phyloP scores from a whole-genome alignment of 1,140 invertebrate species.

The Brachystomella parvula region DNA sequence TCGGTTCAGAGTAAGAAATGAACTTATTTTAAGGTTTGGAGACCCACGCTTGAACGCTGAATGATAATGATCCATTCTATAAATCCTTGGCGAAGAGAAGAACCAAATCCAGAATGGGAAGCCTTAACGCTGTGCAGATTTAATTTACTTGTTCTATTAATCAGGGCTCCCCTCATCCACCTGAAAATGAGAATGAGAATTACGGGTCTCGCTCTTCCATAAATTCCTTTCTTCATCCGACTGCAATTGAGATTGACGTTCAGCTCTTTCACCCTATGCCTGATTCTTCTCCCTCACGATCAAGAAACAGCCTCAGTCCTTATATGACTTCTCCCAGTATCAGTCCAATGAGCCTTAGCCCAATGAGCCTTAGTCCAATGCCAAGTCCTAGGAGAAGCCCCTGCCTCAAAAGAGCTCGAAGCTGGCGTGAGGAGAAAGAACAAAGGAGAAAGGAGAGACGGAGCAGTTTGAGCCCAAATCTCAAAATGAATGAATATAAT shows the following conservation, averaged over 20 bases:
- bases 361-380: slow-evolving; percentile 30
- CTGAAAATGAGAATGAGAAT: no score
- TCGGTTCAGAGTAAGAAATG: no score
- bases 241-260: slow-evolving; percentile 18
- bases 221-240: slow-evolving; percentile 31
- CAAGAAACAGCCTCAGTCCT: slow-evolving; percentile 29
- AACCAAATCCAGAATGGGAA: no score
- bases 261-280: not conserved
- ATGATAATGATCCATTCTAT: no score
- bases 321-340: slow-evolving; percentile 22
- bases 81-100: no score
- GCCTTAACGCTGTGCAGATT: no score
- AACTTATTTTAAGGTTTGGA: no score
- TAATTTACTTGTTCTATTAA: slow-evolving; percentile 16
- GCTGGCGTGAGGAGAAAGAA: slow-evolving; percentile 35
- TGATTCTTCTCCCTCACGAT: slow-evolving; percentile 5
- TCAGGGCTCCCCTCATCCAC: slow-evolving; percentile 25
- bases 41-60: no score
- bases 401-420: slow-evolving; percentile 33
- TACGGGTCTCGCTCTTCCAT: slow-evolving; percentile 33
- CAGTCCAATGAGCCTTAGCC: slow-evolving; percentile 29
- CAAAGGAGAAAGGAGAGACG: slow-evolving; percentile 35
- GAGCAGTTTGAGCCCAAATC: slow-evolving; percentile 34
- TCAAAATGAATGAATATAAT: slow-evolving; percentile 37
- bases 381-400: slow-evolving; percentile 32